A percentile compares a stretch with the other conserved stretches of the same genome.
Conservation (phyloP, 2,113 vertebrate genomes). For the Hydrolagus affinis region DNA sequence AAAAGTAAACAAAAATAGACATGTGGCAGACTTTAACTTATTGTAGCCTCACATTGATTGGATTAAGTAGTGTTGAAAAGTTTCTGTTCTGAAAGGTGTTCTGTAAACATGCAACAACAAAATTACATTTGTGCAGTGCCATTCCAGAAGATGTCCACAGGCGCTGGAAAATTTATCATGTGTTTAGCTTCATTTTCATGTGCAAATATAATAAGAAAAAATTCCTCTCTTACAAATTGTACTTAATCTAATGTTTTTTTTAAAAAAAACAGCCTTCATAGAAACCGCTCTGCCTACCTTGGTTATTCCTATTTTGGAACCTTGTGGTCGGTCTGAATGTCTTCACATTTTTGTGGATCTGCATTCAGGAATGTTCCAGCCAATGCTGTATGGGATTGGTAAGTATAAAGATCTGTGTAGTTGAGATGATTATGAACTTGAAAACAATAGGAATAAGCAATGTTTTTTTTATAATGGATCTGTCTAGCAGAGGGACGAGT, state of each 20-base stretch:
- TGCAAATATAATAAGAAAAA: neutral
- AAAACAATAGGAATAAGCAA: neutral
- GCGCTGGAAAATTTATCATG: too few species aligned
- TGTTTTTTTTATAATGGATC: neutral
- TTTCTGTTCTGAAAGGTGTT: too few species aligned
- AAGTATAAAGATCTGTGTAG: constrained; percentile 44
- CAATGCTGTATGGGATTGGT: constrained; percentile 95
- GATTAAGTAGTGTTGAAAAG: too few species aligned
- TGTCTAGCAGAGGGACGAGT: neutral
- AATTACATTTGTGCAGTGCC: too few species aligned
- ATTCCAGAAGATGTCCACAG: too few species aligned
- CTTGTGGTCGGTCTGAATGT: constrained; percentile 89
- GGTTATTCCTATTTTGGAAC: constrained; percentile 88
- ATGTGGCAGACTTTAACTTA: too few species aligned
- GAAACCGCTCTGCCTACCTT: constrained; percentile 89
- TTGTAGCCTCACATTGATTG: too few species aligned
- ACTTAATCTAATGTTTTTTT: constrained; percentile 32
- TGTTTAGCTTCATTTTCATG: neutral
- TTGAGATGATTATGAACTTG: neutral
- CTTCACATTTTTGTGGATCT: constrained; percentile 96
- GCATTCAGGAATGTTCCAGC: constrained; percentile 95
- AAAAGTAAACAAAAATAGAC: neutral
- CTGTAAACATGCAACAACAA: too few species aligned
- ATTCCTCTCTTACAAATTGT: neutral
- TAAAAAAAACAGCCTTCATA: constrained; percentile 73